These are phyloP conservation scores for Listronotus bonariensis DNA, from an alignment of 1,140 invertebrate species.

Conservation along the genomic window DNA sequence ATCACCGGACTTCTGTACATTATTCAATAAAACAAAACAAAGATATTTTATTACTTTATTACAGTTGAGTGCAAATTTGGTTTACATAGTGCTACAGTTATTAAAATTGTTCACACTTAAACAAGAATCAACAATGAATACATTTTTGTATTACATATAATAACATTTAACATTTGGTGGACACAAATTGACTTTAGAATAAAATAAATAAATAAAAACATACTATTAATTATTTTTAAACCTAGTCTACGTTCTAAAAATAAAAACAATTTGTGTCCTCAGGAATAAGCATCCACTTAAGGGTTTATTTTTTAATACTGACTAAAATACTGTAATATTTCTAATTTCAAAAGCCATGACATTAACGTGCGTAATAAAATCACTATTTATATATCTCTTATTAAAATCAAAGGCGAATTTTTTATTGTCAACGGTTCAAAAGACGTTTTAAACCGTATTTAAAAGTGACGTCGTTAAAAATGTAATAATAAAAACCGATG, in stretches of 20 bases:
- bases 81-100: conserved; percentile 33
- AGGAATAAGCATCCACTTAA: conserved; percentile 18
- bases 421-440: too few species aligned
- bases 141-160: conserved; percentile 30
- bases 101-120: conserved; percentile 35
- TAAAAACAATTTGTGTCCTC: conserved; percentile 13
- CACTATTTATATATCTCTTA: background rate
- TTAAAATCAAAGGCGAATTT: too few species aligned
- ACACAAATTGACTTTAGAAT: conserved; percentile 9
- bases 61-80: conserved; percentile 24
- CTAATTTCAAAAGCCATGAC: conserved; percentile 10
- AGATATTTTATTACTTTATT: conserved; percentile 5
- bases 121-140: conserved; percentile 36
- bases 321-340: conserved; percentile 25
- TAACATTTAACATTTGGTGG: conserved; percentile 30
- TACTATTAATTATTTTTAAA: background rate
- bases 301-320: conserved; percentile 15
- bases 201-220: conserved; percentile 8
- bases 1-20: too few species aligned
- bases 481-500: too few species aligned
- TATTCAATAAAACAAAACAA: background rate
- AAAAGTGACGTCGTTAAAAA: too few species aligned
- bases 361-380: background rate
- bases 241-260: background rate
- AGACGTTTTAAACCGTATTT: too few species aligned